A percentile compares a stretch with the other conserved stretches of the same genome.
Evolutionary conservation across 2,797 vertebrate species (phyloP).

Genomic region (Sorex maritimensis): DNA sequence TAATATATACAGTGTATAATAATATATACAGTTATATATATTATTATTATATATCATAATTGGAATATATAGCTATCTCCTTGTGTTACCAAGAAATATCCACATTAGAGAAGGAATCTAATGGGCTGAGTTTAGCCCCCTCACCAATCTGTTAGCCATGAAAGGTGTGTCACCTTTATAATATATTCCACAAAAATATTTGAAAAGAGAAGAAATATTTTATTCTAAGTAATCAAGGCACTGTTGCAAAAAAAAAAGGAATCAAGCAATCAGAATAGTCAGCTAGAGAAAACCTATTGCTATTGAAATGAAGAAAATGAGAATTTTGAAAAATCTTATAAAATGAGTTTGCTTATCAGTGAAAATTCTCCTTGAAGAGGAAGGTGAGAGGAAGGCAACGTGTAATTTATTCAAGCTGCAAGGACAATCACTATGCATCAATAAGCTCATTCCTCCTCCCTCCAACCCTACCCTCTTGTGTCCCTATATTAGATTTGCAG

Average conservation of each 20-base stretch:
- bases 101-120: not conserved
- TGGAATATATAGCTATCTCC: too few species aligned
- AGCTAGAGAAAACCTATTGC: not conserved
- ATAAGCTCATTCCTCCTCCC: constrained; percentile 23
- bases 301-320: constrained; percentile 10
- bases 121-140: not conserved
- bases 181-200: not conserved
- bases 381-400: not conserved
- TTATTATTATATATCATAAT: too few species aligned
- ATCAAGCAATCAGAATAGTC: too few species aligned
- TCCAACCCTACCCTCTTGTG: not conserved
- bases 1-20: too few species aligned
- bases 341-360: not conserved
- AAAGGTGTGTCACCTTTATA: not conserved
- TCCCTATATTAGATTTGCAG: not conserved
- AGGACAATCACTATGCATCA: constrained; percentile 4
- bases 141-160: not conserved
- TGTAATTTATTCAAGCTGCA: constrained; percentile 18
- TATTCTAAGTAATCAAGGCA: constrained; percentile 23
- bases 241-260: not conserved
- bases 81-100: not conserved
- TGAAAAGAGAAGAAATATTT: constrained; percentile 39
- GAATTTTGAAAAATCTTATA: constrained; percentile 46
- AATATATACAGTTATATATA: not conserved
- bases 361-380: constrained; percentile 35